Percentiles rank a stretch among this genome's conserved stretches.
Evolutionary conservation across 1,140 invertebrate genomes (phyloP).

Genomic region (Zophobas morio): DNA sequence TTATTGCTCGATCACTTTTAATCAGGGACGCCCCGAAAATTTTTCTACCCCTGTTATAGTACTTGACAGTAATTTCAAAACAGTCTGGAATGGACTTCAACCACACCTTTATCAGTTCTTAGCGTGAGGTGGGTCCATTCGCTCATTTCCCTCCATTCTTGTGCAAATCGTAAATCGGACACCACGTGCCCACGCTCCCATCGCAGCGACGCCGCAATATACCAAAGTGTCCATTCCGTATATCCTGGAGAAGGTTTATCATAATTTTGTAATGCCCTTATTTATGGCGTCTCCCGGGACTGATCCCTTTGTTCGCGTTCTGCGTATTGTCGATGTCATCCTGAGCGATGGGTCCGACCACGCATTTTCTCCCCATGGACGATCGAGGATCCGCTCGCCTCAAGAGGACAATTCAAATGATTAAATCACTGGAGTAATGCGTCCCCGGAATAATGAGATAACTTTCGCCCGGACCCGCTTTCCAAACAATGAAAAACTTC

Average conservation of each 20-base stretch:
- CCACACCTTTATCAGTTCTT: too few species aligned
- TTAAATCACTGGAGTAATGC: constrained; percentile 45
- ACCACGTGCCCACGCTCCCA: constrained; percentile 1
- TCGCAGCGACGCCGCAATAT: background rate
- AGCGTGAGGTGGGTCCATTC: too few species aligned
- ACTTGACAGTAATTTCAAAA: background rate
- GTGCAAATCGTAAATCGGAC: constrained; percentile 26
- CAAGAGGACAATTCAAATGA: constrained; percentile 48
- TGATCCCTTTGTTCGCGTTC: constrained; percentile 41
- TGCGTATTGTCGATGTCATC: constrained; percentile 41
- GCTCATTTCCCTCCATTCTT: background rate
- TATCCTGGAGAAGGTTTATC: constrained; percentile 15
- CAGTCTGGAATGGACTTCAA: too few species aligned
- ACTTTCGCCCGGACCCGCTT: constrained; percentile 19
- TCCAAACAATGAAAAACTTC: constrained; percentile 19
- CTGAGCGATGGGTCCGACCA: constrained; percentile 44
- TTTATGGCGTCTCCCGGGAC: constrained; percentile 38
- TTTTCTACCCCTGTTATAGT: background rate
- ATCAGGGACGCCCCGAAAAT: constrained; percentile 5
- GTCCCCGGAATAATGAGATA: constrained; percentile 32
- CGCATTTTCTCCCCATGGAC: constrained; percentile 45
- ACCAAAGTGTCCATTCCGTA: constrained; percentile 26
- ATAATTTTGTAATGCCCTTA: constrained; percentile 48
- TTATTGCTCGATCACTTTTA: constrained; percentile 29
- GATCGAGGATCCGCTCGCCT: constrained; percentile 39